These are phyloP conservation scores for Oreochromis mossambicus DNA, from an alignment of 2,797 vertebrate genomes.

Conservation along the genomic window DNA sequence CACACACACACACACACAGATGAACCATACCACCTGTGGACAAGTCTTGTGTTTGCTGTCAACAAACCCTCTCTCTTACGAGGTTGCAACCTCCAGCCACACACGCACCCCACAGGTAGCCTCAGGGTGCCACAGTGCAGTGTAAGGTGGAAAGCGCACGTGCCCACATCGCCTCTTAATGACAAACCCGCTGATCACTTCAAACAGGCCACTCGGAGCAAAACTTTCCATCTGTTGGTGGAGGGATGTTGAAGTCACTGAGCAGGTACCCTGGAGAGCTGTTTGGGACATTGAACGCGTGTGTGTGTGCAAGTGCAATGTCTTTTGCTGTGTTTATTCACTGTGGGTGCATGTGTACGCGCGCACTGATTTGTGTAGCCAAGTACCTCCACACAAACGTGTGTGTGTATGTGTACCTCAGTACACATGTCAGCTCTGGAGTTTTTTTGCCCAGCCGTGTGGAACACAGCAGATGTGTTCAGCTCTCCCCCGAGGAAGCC, in stretches of 20 bases:
- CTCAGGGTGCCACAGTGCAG: constrained; percentile 65
- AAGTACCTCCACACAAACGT: not conserved
- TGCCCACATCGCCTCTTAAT: constrained; percentile 29
- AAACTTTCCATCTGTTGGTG: constrained; percentile 38
- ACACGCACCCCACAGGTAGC: not conserved
- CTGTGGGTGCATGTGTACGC: not conserved
- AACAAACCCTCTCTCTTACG: not conserved
- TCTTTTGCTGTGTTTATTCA: constrained; percentile 1
- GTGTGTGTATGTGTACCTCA: not conserved
- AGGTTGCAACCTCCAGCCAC: not conserved
- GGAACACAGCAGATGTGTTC: constrained; percentile 75
- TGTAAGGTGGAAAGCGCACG: constrained; percentile 38
- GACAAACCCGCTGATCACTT: constrained; percentile 40
- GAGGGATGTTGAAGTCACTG: constrained; percentile 35
- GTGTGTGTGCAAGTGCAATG: not conserved
- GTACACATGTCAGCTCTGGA: constrained; percentile 42
- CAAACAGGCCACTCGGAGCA: constrained; percentile 40
- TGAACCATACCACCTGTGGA: constrained; percentile 13
- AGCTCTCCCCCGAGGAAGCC: constrained; percentile 57
- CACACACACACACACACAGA: not conserved
- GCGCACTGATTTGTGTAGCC: not conserved
- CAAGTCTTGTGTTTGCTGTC: not conserved
- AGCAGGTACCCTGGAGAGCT: constrained; percentile 49
- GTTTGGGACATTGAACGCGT: not conserved
- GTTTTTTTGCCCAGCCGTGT: constrained; percentile 56